Base-by-base conservation (phyloP, 2,888 invertebrate genomes). In the Leptarthrus brevirostris region DNA sequence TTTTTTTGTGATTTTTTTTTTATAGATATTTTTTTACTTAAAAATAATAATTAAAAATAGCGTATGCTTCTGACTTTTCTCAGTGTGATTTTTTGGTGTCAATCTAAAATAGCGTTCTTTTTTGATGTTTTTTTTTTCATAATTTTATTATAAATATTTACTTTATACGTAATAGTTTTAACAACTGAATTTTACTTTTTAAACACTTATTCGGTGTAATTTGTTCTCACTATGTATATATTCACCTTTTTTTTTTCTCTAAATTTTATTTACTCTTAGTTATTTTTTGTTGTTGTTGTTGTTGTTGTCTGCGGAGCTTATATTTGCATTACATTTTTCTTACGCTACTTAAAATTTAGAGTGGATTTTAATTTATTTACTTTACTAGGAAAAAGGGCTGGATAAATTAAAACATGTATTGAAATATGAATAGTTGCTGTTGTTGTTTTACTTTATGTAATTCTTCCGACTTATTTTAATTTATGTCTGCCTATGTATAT, bases 41-140 rank as follows among this genome's bases (percentile, higher is more conserved):
- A 64, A 58, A 71, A 69, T 52, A 34, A 72, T 40, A 75, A 30
- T 66, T 69, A 36, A 61, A 74, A 30, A 71, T 54, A 71, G 71
- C 71, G 34, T 54, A 69, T 69, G 69, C 69, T 69, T 69, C 69
- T 69, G 69, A 61, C 52, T 69, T 69, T 20, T 52, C 20, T 2
- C 5, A 16, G 52, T 1, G 30, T 66, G n/a, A n/a, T n/a, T 71
- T 74, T 52, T 76, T 74, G 73, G 76, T 76, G 76, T 76, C 76
- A 74, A 76, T 76, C 76, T 76, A 76, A 72, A 74, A 74, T 74
- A 74, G 74, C 74, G 61, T 53, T 66, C 47, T 52, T 74, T 66
- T 20, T 36, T 74, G 61, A 54, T 64, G 47, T 72, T 52, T 71
- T 61, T 22, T 71, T 53, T 54, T 53, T 53, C 36, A 74, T 64